Conservation (phyloP, 2,888 invertebrate genomes). For the Chalcis sispes region DNA sequence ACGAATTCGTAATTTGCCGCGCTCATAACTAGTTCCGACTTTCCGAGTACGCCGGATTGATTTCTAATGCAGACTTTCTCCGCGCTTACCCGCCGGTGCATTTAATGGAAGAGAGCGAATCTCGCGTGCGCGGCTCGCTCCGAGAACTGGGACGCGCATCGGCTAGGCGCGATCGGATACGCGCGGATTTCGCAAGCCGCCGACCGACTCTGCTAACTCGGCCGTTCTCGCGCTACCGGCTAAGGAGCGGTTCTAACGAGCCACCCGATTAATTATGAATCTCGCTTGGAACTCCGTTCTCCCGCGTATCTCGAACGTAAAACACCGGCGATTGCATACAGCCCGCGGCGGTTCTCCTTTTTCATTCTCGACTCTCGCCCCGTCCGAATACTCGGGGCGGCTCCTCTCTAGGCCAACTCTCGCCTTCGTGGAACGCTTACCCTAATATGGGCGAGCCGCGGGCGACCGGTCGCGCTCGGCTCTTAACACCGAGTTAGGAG, state of each 20-base stretch:
- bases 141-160: slow-evolving; percentile 43
- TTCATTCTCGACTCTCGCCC: slow-evolving; percentile 56
- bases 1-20: slow-evolving; percentile 50
- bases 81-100: slow-evolving; percentile 13
- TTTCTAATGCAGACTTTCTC: slow-evolving; percentile 58
- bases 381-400: slow-evolving; percentile 41
- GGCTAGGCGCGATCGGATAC: neutral
- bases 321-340: slow-evolving; percentile 62
- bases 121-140: neutral
- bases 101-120: slow-evolving; percentile 7
- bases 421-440: slow-evolving; percentile 63
- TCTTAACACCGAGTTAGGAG: slow-evolving; percentile 20
- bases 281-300: too few relatives aligned
- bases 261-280: slow-evolving; percentile 66
- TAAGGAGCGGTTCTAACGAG: slow-evolving; percentile 55
- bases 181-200: slow-evolving; percentile 26
- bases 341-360: slow-evolving; percentile 40
- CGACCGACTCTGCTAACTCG: neutral
- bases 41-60: slow-evolving; percentile 45
- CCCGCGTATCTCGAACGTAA: neutral
- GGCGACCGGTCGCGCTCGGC: slow-evolving; percentile 51
- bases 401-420: slow-evolving; percentile 55
- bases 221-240: neutral
- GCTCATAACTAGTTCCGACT: slow-evolving; percentile 32
- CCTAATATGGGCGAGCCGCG: slow-evolving; percentile 68